These are phyloP conservation scores for Lucifuga dentata DNA, from an alignment of 2,113 vertebrate species.

Conservation along the genomic window DNA sequence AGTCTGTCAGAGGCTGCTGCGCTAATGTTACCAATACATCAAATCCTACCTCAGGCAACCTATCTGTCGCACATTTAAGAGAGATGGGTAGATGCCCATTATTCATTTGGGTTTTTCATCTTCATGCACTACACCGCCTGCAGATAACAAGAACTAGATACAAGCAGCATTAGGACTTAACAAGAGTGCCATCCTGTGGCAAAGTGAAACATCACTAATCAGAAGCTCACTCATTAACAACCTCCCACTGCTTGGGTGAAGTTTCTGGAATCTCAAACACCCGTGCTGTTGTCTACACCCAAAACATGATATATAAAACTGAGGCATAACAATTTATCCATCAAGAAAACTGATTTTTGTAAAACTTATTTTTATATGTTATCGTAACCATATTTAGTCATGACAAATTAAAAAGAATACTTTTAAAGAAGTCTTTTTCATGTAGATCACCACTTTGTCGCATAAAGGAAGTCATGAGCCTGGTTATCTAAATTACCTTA, in stretches of 20 bases:
- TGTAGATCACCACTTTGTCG: no score
- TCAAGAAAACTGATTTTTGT: no score
- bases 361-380: no score
- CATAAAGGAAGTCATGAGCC: no score
- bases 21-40: not conserved
- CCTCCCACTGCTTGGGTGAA: not conserved
- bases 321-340: no score
- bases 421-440: not conserved
- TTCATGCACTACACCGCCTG: not conserved
- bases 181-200: slow-evolving; percentile 85
- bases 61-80: not conserved
- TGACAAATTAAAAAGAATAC: not conserved
- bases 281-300: not conserved
- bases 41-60: not conserved
- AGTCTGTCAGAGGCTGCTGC: not conserved
- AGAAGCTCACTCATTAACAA: slow-evolving; percentile 1
- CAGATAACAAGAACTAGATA: slow-evolving; percentile 6
- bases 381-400: no score
- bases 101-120: not conserved
- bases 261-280: not conserved
- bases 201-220: slow-evolving; percentile 56
- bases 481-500: no score
- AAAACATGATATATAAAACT: no score
- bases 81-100: not conserved
- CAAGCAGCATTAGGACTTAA: slow-evolving; percentile 49